Evolutionary conservation across 2,888 invertebrate species (phyloP), one percentile per base, ranked within the genome.

Genomic region (Onthophagus sagittarius): DNA sequence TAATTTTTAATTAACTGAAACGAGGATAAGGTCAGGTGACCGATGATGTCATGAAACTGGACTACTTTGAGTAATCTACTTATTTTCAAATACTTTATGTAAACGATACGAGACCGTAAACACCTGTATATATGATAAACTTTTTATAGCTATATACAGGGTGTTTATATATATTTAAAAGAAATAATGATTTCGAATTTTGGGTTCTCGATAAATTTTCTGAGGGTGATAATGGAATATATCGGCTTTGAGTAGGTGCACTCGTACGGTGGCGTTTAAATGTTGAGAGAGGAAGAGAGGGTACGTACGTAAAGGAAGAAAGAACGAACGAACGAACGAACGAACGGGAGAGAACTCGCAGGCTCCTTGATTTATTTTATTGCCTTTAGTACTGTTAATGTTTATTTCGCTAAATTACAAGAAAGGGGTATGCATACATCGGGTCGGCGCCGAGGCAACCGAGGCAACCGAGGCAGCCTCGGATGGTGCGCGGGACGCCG

Each of bases 321-420:
- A 5, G 65, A 3, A 23, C 15, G 65, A 3, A 6, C 11, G n/a
- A 13, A 1, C n/a, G 14, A n/a, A 7, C 63, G 63, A n/a, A n/a
- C 15, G 63, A 13, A 63, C 63, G 15, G 63, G 14, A 63, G 14
- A 63, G 23, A 65, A 31, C 65, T 15, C 15, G 65, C 65, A 65
- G 65, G 80, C 83, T 80, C 82, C 84, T 86, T 87, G 87, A 87
- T 87, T 87, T 87, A 87, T 87, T 87, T 87, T 87, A 87, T 87
- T 87, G 86, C 87, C 85, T 86, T 86, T 86, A 86, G 87, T 86
- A 86, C 86, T 86, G 86, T 86, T 87, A 86, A 87, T 87, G 87
- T 87, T 87, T 87, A 87, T 87, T 87, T 86, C 87, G 86, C 84
- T 86, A 86, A 87, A 87, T 87, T 87, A 87, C 87, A 87, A 87